Base-by-base conservation (phyloP, 2,888 invertebrate genomes). In the Protophormia terraenovae region DNA sequence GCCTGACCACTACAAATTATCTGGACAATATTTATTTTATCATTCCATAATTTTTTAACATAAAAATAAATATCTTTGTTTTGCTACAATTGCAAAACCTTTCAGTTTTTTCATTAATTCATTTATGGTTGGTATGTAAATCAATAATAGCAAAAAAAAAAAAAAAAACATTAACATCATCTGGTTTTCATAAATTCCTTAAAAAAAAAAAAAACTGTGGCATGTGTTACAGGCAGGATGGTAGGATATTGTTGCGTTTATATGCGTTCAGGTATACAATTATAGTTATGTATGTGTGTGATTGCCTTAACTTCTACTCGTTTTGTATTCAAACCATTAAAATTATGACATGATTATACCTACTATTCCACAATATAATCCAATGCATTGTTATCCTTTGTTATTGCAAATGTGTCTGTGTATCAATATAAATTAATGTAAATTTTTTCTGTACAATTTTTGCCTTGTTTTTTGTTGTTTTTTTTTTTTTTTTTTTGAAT, bases 311-410 rank as follows among this genome's bases (percentile, higher is more conserved):
- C 5, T 55, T 32, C 45, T 32, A 62, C 29, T 32, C 27, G 14
- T n/a, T 22, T 58, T 72, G 45, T 80, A 24, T 66, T 47, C 79
- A 80, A 45, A 80, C 73, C 73, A 73, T 80, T 73, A 84, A 76
- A 84, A 76, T 80, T 76, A 80, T 84, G 84, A 80, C 72, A 76
- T 84, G 72, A 80, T 80, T 76, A 80, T 76, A 76, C 71, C 72
- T 50, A 29, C 53, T 22, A n/a, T 16, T 66, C 27, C 29, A 47
- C 66, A 29, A 32, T 35, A 35, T 67, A 67, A 50, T 67, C 50
- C 67, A 67, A 32, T 67, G n/a, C 27, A 50, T 35, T 24, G 53
- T 79, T 32, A 66, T 67, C 47, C 66, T 50, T 66, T 69, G 69
- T 60, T 60, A 32, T 60, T 32, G 24, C 6, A 35, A 47, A 19